Base-by-base conservation (phyloP, 1,140 invertebrate genomes). In the silkworm (Bombyx mori) region DNA sequence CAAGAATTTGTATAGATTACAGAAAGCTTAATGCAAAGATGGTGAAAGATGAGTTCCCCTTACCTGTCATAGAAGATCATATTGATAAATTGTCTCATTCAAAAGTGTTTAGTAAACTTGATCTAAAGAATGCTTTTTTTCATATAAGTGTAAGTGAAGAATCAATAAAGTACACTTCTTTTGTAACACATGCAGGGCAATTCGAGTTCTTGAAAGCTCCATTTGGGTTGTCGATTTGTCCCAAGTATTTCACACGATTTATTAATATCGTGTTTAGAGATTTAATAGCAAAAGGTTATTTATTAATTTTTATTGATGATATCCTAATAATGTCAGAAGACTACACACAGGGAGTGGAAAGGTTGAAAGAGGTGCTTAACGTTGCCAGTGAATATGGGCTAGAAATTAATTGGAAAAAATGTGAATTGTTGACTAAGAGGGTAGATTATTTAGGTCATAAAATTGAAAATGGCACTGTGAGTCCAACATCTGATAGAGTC, bases 91-190 rank as follows among this genome's bases (percentile, higher is more conserved):
- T 71, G 7, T 42, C 22, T 2, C 47, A 48, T n/a, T 58, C 49
- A 47, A 63, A 56, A 54, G 63, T 60, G 54, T 68, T 60, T 61
- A 56, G 45, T 26, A 56, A 42, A 3, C 22, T 90, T 1, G 86
- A 89, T 63, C 45, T 88, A 3, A 61, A 61, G 6, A 72, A 65
- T 52, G 88, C 87, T 0, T 90, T 85, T 63, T 86, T 77, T 66
- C 88, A 91, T 60, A 70, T 90, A 7, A 66, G 69, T n/a, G 62
- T 90, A 0, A 62, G 75, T n/a, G 60, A 68, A 51, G 62, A 75
- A 8, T 75, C 81, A 45, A 77, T 63, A 26, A 56, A 79, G 7
- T 88, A 86, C 56, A 89, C 88, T 7, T 77, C 78, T 6, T 88
- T 89, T 61, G 68, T 74, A 10, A 79, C 79, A 1, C 77, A 67